Evolutionary conservation across 2,113 vertebrate species (phyloP).

Genomic region (Eudorcas thomsonii): DNA sequence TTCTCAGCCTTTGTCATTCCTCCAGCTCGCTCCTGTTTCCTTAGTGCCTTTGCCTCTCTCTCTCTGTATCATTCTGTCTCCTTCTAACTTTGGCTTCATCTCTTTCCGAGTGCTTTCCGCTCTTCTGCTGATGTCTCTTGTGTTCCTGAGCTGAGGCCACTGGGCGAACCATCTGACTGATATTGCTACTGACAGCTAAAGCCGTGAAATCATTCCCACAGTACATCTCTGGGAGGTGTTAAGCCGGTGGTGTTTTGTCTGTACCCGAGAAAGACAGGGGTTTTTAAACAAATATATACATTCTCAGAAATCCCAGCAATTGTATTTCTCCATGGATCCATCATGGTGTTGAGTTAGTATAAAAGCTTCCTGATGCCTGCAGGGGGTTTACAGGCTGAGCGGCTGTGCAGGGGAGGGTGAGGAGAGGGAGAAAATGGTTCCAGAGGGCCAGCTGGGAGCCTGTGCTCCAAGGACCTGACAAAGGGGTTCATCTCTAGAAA

Average conservation of each 20-base stretch:
- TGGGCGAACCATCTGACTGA: constrained; percentile 76
- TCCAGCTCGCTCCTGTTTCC: accelerated
- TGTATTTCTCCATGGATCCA: constrained; percentile 68
- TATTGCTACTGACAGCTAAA: constrained; percentile 79
- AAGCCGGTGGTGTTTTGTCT: constrained; percentile 63
- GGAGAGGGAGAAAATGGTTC: neutral
- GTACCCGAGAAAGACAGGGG: constrained; percentile 43
- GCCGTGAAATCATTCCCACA: constrained; percentile 73
- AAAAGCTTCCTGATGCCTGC: constrained; percentile 43
- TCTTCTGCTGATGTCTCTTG: constrained; percentile 43
- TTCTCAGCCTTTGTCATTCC: neutral
- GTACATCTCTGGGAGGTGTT: constrained; percentile 67
- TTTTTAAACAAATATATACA: constrained; percentile 64
- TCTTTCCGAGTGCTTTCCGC: constrained; percentile 31
- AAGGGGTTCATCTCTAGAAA: neutral
- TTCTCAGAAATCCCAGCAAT: constrained; percentile 64
- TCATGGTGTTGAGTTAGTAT: constrained; percentile 55
- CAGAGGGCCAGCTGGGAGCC: neutral
- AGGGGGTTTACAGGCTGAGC: constrained; percentile 1
- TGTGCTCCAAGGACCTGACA: neutral
- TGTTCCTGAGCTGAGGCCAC: constrained; percentile 19
- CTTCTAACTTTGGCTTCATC: neutral
- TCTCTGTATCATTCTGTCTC: neutral
- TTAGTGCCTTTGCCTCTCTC: neutral
- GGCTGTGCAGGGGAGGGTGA: neutral